Conservation (phyloP, 2,797 vertebrate species). For the Rachycentron canadum region DNA sequence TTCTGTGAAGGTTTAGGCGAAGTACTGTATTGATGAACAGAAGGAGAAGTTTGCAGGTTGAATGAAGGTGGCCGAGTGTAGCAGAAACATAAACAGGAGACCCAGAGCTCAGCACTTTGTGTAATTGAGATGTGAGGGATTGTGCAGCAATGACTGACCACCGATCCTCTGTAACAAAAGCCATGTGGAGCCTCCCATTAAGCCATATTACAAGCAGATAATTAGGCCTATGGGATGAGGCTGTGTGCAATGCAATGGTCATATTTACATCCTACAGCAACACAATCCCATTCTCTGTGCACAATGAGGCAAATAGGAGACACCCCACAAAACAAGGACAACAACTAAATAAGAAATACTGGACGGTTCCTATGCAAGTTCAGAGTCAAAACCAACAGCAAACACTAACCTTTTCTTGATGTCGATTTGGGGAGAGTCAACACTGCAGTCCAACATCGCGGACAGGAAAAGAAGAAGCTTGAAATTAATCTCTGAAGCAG, state of each 20-base stretch:
- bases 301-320: conserved; percentile 1
- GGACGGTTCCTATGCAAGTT: background rate
- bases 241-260: conserved; percentile 12
- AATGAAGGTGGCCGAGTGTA: background rate
- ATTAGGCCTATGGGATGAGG: conserved; percentile 6
- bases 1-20: background rate
- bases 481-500: background rate
- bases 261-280: conserved; percentile 16
- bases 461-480: background rate
- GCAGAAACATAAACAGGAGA: background rate
- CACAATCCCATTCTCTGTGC: conserved; percentile 15
- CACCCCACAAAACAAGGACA: background rate
- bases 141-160: background rate
- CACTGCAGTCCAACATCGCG: background rate
- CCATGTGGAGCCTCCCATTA: background rate
- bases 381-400: background rate
- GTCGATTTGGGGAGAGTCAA: background rate
- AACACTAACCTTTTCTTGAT: conserved; percentile 20
- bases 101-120: background rate
- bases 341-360: background rate
- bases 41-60: background rate
- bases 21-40: background rate
- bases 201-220: conserved; percentile 13
- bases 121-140: background rate
- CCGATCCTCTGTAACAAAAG: conserved; percentile 2